Evolutionary conservation across 1,140 invertebrate genomes (phyloP).

Genomic region (Zaprionus vittiger): DNA sequence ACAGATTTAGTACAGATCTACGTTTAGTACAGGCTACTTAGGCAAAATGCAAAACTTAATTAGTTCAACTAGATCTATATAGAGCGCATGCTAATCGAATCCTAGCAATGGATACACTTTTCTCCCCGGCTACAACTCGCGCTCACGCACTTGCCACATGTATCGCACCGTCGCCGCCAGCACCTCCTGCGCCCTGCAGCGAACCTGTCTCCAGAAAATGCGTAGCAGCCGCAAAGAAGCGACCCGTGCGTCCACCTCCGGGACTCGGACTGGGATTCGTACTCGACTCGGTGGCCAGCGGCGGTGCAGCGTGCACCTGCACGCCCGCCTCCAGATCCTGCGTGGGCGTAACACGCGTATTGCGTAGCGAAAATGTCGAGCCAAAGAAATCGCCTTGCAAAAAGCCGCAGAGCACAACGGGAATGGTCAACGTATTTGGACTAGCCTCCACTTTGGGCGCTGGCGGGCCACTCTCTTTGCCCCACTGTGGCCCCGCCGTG

Average conservation of each 20-base stretch:
- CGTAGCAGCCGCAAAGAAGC: conserved; percentile 69
- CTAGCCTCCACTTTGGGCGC: conserved; percentile 25
- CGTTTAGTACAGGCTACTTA: conserved; percentile 20
- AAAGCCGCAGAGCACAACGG: conserved; percentile 78
- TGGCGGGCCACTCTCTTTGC: not conserved
- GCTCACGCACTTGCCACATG: conserved; percentile 69
- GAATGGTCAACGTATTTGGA: conserved; percentile 67
- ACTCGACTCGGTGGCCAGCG: conserved; percentile 5
- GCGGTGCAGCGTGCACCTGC: conserved; percentile 12
- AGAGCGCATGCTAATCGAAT: conserved; percentile 42
- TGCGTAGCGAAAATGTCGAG: conserved; percentile 68
- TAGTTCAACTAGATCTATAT: conserved; percentile 15
- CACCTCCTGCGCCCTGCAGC: conserved; percentile 31
- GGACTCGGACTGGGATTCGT: conserved; percentile 37
- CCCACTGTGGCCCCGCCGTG: conserved; percentile 12
- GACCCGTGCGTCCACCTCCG: conserved; percentile 58
- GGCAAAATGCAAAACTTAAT: conserved; percentile 35
- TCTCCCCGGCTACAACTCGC: conserved; percentile 22
- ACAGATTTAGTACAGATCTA: conserved; percentile 7
- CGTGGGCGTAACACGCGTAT: conserved; percentile 52
- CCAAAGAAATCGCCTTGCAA: conserved; percentile 79
- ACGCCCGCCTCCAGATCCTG: conserved; percentile 59
- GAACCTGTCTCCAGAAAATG: conserved; percentile 72
- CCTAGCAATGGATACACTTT: conserved; percentile 20
- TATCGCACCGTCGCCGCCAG: conserved; percentile 26